Evolutionary conservation across 1,140 invertebrate species (phyloP), one percentile per base, ranked within the genome.

Genomic region (Caerostris extrusa): DNA sequence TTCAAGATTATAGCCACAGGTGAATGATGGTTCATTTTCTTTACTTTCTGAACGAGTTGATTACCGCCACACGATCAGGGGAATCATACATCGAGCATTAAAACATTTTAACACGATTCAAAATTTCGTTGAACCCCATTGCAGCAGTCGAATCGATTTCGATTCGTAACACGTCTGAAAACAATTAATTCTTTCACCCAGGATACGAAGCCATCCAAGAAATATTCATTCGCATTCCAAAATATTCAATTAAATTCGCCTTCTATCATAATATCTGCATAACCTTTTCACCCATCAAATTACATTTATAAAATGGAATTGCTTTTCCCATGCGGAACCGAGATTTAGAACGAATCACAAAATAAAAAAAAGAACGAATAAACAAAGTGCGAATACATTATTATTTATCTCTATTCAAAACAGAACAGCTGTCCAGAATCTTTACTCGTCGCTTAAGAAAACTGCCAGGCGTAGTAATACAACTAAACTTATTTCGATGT

Each of bases 401-500:
- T 85, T 60, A 58, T 58, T 58, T 57, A 57, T 85, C n/a, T n/a
- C 83, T n/a, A 57, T 60, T 85, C 58, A 17, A 60, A 85, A 85
- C 19, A 58, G 56, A 85, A 85, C 83, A 85, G 83, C 83, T 85
- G 57, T 85, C 83, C 34, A 58, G 14, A 58, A 60, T 85, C 55
- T 85, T 58, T 60, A 85, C n/a, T 58, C 57, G 57, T 58, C 55
- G 57, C 3, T 2, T 2, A 34, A n/a, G 58, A 85, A 85, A 85
- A 58, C 14, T 85, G 57, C 12, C 56, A 56, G 83, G 34, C 58
- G 61, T 88, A 61, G 50, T 88, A 7, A 88, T 53, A 53, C 60
- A 67, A 88, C 86, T 61, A 88, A 88, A 88, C 86, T 88, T 88
- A 88, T 55, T 19, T 88, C 60, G 12, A 50, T 88, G 86, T 64